Conservation (phyloP, 1,140 invertebrate species). For the Drosophila pallidifrons region DNA sequence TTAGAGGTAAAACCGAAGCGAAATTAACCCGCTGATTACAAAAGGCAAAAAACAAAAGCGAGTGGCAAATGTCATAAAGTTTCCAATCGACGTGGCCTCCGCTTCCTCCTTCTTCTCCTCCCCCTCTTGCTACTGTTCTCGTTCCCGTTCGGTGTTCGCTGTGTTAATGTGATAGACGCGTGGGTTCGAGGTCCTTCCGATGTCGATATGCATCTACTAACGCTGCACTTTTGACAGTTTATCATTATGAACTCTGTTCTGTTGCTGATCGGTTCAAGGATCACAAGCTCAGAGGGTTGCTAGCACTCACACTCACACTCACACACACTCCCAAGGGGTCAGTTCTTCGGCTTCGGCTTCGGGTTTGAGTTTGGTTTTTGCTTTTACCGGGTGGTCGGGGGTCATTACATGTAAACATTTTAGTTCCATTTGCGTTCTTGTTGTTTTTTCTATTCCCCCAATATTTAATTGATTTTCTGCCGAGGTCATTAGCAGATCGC, state of each 20-base stretch:
- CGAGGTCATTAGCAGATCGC: constrained; percentile 59
- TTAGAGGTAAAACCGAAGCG: background rate
- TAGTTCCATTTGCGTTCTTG: constrained; percentile 22
- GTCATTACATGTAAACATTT: constrained; percentile 63
- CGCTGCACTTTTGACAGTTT: constrained; percentile 67
- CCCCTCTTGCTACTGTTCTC: no score
- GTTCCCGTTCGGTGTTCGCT: background rate
- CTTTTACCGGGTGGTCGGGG: constrained; percentile 15
- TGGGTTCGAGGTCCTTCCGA: constrained; percentile 39
- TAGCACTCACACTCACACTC: no score
- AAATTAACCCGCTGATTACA: constrained; percentile 60
- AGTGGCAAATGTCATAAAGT: constrained; percentile 67
- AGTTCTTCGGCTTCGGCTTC: background rate
- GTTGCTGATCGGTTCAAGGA: background rate
- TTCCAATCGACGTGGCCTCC: constrained; percentile 55
- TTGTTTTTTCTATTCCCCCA: constrained; percentile 1
- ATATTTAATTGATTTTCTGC: constrained; percentile 78
- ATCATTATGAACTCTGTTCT: constrained; percentile 56
- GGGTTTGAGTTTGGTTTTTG: background rate
- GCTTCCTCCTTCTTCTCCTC: background rate
- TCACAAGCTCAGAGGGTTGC: constrained; percentile 13
- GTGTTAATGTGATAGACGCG: constrained; percentile 76
- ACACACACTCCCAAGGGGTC: background rate
- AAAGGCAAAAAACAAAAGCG: constrained; percentile 32
- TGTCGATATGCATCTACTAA: constrained; percentile 72